Conservation (phyloP, 2,113 vertebrate species). For the Oryzias melastigma region DNA sequence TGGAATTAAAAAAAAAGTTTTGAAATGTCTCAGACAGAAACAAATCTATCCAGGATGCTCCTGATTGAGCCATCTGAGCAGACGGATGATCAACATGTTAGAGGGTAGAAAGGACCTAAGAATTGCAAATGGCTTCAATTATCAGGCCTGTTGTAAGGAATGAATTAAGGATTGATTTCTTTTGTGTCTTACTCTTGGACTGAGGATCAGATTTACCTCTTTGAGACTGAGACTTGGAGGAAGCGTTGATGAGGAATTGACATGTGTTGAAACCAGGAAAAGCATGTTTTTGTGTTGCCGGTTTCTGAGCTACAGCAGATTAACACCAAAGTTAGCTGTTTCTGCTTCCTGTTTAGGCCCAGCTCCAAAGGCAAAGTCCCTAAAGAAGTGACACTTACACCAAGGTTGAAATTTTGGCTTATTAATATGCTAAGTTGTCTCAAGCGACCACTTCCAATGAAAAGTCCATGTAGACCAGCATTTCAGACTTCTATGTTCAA, state of each 20-base stretch:
- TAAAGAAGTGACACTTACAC: too few species aligned
- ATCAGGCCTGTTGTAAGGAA: slow-evolving; percentile 57
- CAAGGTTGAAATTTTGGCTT: too few species aligned
- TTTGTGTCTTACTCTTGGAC: slow-evolving; percentile 34
- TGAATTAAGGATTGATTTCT: slow-evolving; percentile 56
- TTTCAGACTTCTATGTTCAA: too few species aligned
- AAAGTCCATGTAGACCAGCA: too few species aligned
- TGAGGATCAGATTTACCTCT: slow-evolving; percentile 28
- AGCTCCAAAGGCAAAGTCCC: too few species aligned
- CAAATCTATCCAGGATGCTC: slow-evolving; percentile 23
- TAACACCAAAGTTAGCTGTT: too few species aligned
- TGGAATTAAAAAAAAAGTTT: background rate
- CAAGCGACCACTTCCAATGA: too few species aligned
- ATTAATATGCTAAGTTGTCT: too few species aligned
- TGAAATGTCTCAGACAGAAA: too few species aligned
- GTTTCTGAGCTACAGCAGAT: too few species aligned
- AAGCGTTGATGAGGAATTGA: slow-evolving; percentile 21
- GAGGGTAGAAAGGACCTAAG: slow-evolving; percentile 34
- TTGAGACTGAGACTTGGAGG: slow-evolving; percentile 11
- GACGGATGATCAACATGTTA: slow-evolving; percentile 46
- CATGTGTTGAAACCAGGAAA: slow-evolving; percentile 17
- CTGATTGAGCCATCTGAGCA: slow-evolving; percentile 26
- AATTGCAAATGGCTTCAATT: slow-evolving; percentile 62
- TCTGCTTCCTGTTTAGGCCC: too few species aligned
- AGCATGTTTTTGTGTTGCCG: slow-evolving; percentile 4